phyloP scores from a whole-genome alignment of 2,888 invertebrate species.

The Oeneis ivallda region DNA sequence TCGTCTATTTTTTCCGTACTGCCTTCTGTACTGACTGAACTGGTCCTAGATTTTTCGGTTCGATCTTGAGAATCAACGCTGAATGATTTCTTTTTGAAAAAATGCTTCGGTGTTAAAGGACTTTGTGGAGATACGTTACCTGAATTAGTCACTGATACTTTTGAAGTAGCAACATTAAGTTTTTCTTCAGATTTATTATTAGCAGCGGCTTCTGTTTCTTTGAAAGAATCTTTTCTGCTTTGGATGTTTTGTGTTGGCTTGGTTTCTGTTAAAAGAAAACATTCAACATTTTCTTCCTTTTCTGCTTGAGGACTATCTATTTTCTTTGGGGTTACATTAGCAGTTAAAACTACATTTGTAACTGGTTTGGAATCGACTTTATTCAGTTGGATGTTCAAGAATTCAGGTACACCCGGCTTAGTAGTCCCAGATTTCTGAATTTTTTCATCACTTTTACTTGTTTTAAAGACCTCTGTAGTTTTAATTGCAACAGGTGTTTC shows the following conservation, averaged over 20 bases:
- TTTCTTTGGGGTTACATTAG: conserved; percentile 80
- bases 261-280: conserved; percentile 52
- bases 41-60: conserved; percentile 65
- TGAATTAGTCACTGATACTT: conserved; percentile 43
- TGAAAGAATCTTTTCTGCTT: conserved; percentile 54
- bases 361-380: conserved; percentile 84
- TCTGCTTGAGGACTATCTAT: conserved; percentile 62
- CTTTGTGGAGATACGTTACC: conserved; percentile 54
- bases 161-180: conserved; percentile 31
- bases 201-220: conserved; percentile 54
- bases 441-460: conserved; percentile 68
- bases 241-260: conserved; percentile 48
- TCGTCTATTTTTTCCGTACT: conserved; percentile 74
- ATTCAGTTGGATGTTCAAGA: conserved; percentile 86
- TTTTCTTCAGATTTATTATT: conserved; percentile 53
- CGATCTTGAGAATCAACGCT: conserved; percentile 80
- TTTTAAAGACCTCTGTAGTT: conserved; percentile 53
- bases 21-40: conserved; percentile 70
- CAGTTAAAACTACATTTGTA: conserved; percentile 85
- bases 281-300: conserved; percentile 60
- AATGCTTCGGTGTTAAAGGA: conserved; percentile 72
- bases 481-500: conserved; percentile 50
- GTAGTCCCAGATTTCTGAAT: conserved; percentile 52
- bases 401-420: conserved; percentile 82
- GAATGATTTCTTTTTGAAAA: conserved; percentile 79